Evolutionary conservation across 92 coral and sea anemone species (phyloP), one percentile per base, ranked within the genome.

Genomic region (Phenganax marumi): DNA sequence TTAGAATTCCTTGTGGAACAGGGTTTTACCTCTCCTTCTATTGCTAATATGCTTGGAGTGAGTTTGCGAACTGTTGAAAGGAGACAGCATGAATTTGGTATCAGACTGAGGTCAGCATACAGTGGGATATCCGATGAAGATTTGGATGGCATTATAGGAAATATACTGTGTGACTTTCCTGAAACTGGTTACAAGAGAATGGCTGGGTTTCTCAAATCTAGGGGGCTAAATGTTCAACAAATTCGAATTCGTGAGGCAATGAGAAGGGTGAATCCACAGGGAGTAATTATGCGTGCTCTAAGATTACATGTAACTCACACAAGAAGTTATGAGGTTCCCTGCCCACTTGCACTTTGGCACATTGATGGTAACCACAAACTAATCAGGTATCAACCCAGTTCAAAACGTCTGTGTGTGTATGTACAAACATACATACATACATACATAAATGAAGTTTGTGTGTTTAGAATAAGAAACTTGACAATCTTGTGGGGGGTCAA

Each of bases 11-110:
- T 81, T 60, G 63, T 82, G 24, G 90, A 82, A 71, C 90, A 87
- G 76, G 71, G 79, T 0, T 82, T 82, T 82, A 72, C 21, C 68
- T 58, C 82, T 80, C 85, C 85, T 50, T 55, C 85, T 76, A 68
- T 86, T 72, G 89, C 89, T 81, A 25, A 68, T 46, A 80, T 86
- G 50, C 85, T 73, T 70, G 82, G 85, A 79, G 89, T 80, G 43
- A 86, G 85, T 81, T 68, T 56, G 77, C 82, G 88, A 77, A 75
- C 88, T 77, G 75, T 85, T 54, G 88, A 65, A 51, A 85, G 88
- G 84, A 70, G 84, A 85, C 60, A 64, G 84, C 84, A 47, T n/a
- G 78, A 85, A 54, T 85, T 52, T 53, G 84, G 84, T 75, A 46
- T 85, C n/a, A 68, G 66, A 64, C 68, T 47, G 63, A 85, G 84